Evolutionary conservation across 2,113 vertebrate species (phyloP).

Genomic region (Urocolius indicus): DNA sequence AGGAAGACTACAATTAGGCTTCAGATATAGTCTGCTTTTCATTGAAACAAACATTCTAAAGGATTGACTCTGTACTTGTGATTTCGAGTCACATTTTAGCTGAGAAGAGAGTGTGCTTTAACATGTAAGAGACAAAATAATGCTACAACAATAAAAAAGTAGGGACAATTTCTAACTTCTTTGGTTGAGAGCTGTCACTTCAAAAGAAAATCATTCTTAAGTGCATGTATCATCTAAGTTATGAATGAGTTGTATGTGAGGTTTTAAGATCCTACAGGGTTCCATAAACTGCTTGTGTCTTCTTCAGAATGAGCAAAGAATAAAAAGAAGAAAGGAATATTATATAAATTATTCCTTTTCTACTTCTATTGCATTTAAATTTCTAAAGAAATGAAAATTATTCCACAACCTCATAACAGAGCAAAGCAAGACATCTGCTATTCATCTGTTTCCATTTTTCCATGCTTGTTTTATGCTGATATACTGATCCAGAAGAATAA

Average conservation of each 20-base stretch:
- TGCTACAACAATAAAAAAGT: not conserved
- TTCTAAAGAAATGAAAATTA: conserved; percentile 33
- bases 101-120: not conserved
- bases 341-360: not conserved
- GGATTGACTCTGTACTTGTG: not conserved
- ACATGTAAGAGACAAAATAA: not conserved
- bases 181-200: not conserved
- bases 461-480: conserved; percentile 15
- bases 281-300: not conserved
- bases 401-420: not conserved
- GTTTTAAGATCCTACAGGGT: not conserved
- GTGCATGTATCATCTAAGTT: not conserved
- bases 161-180: not conserved
- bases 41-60: not conserved
- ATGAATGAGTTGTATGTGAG: not conserved
- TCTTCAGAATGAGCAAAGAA: not conserved
- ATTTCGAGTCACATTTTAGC: not conserved
- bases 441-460: not conserved
- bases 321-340: not conserved
- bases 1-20: not conserved
- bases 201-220: not conserved
- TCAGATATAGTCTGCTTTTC: not conserved
- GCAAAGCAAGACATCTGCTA: conserved; percentile 24
- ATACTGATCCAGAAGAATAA: conserved; percentile 18
- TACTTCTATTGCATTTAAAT: not conserved